Percentiles rank a stretch among this genome's conserved stretches.
phyloP scores from a whole-genome alignment of 2,888 invertebrate species.

The Sepiola atlantica region DNA sequence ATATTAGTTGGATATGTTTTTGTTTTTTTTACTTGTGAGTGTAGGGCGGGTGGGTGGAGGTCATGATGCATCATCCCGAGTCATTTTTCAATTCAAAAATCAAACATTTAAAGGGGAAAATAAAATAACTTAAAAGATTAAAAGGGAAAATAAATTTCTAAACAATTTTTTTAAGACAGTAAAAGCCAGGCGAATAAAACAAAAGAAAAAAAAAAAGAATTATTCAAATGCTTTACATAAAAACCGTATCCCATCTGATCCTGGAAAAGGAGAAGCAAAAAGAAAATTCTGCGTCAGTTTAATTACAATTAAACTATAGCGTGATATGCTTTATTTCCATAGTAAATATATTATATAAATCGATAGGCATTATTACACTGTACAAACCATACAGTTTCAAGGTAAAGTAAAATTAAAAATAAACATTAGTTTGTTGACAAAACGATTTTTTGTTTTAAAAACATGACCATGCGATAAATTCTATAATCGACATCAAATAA shows the following conservation, averaged over 20 bases:
- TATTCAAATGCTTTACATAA: neutral
- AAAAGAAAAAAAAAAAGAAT: neutral
- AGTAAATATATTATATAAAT: neutral
- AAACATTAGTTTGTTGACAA: neutral
- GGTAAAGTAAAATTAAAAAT: neutral
- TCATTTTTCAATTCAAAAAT: neutral
- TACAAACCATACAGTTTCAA: neutral
- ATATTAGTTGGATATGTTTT: too few species aligned
- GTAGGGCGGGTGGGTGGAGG: neutral
- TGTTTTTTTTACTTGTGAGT: too few species aligned
- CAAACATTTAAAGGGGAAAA: neutral
- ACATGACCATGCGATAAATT: too few species aligned
- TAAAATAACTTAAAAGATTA: neutral
- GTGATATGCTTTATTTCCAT: neutral
- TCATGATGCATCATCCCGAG: neutral
- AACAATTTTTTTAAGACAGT: neutral
- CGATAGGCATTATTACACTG: too few species aligned
- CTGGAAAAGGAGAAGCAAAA: slow-evolving; percentile 16
- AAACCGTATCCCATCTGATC: neutral
- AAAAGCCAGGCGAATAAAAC: neutral
- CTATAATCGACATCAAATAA: too few species aligned
- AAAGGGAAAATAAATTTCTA: neutral
- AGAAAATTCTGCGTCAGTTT: neutral
- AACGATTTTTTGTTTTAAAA: too few species aligned
- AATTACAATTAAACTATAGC: neutral